Percentiles rank a stretch among this genome's conserved stretches.
phyloP scores from a whole-genome alignment of 2,888 invertebrate species.

The Cosmia pyralina region DNA sequence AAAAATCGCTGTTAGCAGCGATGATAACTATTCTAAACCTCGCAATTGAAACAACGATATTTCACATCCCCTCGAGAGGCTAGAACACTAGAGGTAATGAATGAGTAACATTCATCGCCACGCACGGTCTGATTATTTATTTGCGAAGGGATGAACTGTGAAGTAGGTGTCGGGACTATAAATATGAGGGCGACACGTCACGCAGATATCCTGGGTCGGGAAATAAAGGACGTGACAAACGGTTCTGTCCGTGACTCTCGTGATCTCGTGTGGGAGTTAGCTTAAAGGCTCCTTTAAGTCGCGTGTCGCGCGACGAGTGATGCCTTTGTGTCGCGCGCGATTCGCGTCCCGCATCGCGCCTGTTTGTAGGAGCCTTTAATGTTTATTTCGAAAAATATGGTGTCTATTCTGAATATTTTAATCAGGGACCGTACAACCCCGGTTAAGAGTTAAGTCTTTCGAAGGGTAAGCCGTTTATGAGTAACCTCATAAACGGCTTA shows the following conservation, averaged over 20 bases:
- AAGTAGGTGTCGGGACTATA: slow-evolving; percentile 46
- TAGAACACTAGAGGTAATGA: slow-evolving; percentile 47
- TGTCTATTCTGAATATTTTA: slow-evolving; percentile 27
- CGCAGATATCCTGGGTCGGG: slow-evolving; percentile 33
- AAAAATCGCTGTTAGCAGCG: neutral
- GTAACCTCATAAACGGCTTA: too few relatives aligned
- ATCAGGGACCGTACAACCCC: too few relatives aligned
- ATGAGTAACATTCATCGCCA: slow-evolving; percentile 44
- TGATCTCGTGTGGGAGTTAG: slow-evolving; percentile 21
- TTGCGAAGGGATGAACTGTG: slow-evolving; percentile 47
- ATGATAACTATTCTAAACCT: slow-evolving; percentile 14
- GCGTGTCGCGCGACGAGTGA: too few relatives aligned
- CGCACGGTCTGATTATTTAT: slow-evolving; percentile 45
- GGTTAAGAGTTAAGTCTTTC: too few relatives aligned
- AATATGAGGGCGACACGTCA: slow-evolving; percentile 48
- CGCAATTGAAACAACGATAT: slow-evolving; percentile 32
- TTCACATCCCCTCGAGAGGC: slow-evolving; percentile 17
- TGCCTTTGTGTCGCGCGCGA: too few relatives aligned
- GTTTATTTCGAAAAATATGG: slow-evolving; percentile 26
- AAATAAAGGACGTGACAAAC: slow-evolving; percentile 50
- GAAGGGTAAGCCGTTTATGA: too few relatives aligned
- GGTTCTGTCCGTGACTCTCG: slow-evolving; percentile 22
- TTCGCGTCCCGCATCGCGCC: too few relatives aligned
- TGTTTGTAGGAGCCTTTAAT: too few relatives aligned
- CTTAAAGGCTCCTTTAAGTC: neutral